A percentile compares a stretch with the other conserved stretches of the same genome.
phyloP scores from a whole-genome alignment of 2,888 invertebrate genomes.

The Drosophila acutilabella region DNA sequence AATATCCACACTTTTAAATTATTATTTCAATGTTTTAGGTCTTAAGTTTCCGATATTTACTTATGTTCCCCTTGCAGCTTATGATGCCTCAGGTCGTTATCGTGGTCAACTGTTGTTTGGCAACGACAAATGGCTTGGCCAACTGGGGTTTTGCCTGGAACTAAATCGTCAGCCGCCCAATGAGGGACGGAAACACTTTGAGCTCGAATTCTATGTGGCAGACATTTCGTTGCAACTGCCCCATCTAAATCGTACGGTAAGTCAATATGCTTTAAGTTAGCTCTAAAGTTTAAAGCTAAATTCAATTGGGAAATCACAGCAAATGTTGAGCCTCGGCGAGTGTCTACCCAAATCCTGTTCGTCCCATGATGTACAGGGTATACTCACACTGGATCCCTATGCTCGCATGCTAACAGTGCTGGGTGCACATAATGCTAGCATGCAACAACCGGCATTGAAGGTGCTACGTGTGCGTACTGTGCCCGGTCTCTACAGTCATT shows the following conservation, averaged over 20 bases:
- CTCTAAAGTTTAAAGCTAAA: too few species aligned
- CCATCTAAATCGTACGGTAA: slow-evolving; percentile 75
- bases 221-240: slow-evolving; percentile 74
- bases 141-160: slow-evolving; percentile 89
- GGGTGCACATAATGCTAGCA: slow-evolving; percentile 55
- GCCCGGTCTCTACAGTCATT: slow-evolving; percentile 89
- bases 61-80: slow-evolving; percentile 86
- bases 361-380: slow-evolving; percentile 86
- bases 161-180: slow-evolving; percentile 79
- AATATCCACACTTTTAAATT: too few species aligned
- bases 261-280: slow-evolving; percentile 13
- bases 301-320: slow-evolving; percentile 85
- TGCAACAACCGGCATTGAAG: slow-evolving; percentile 82
- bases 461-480: slow-evolving; percentile 88
- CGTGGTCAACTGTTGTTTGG: slow-evolving; percentile 91
- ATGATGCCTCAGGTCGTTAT: slow-evolving; percentile 93
- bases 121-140: slow-evolving; percentile 93
- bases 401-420: slow-evolving; percentile 75
- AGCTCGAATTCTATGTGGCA: slow-evolving; percentile 83
- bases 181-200: slow-evolving; percentile 79
- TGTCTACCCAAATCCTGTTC: slow-evolving; percentile 91
- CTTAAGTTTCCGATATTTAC: too few species aligned
- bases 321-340: slow-evolving; percentile 90
- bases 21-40: too few species aligned
- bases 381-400: slow-evolving; percentile 84